A percentile compares a stretch with the other conserved stretches of the same genome.
phyloP scores from a whole-genome alignment of 2,888 invertebrate species.

The Plagodis pulveraria region DNA sequence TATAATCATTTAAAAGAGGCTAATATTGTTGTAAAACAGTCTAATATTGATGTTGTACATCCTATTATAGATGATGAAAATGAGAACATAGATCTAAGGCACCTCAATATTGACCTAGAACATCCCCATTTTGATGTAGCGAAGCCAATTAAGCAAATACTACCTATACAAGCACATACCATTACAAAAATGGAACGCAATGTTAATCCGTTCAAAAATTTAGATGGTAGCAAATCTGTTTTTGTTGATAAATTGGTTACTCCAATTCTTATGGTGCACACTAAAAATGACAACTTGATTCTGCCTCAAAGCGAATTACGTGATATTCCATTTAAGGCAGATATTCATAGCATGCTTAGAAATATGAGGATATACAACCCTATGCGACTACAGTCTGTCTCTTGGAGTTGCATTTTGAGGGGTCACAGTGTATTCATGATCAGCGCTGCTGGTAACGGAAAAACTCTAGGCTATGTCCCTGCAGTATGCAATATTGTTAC shows the following conservation, averaged over 20 bases:
- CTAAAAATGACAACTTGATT: conserved; percentile 63
- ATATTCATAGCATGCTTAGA: conserved; percentile 59
- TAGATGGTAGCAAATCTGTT: conserved; percentile 63
- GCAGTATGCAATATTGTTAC: conserved; percentile 86
- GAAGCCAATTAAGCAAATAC: conserved; percentile 1
- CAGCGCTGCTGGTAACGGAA: conserved; percentile 85
- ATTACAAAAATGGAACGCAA: conserved; percentile 39
- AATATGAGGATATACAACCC: conserved; percentile 67
- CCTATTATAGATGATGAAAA: background rate
- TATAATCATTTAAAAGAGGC: no score
- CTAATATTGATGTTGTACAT: background rate
- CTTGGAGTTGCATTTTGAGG: conserved; percentile 88
- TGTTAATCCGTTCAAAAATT: conserved; percentile 71
- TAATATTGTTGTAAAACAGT: background rate
- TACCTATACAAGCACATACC: conserved; percentile 11
- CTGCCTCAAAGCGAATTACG: conserved; percentile 56
- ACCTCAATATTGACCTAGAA: conserved; percentile 4
- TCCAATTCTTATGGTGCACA: conserved; percentile 73
- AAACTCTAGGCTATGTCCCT: conserved; percentile 89
- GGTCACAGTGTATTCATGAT: conserved; percentile 88
- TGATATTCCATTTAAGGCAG: conserved; percentile 62
- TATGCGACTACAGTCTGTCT: conserved; percentile 86
- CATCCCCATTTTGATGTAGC: background rate
- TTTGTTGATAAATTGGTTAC: conserved; percentile 73
- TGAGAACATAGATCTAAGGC: background rate